Evolutionary conservation across 2,797 vertebrate genomes (phyloP).

Genomic region (Tympanoctomys barrerae): DNA sequence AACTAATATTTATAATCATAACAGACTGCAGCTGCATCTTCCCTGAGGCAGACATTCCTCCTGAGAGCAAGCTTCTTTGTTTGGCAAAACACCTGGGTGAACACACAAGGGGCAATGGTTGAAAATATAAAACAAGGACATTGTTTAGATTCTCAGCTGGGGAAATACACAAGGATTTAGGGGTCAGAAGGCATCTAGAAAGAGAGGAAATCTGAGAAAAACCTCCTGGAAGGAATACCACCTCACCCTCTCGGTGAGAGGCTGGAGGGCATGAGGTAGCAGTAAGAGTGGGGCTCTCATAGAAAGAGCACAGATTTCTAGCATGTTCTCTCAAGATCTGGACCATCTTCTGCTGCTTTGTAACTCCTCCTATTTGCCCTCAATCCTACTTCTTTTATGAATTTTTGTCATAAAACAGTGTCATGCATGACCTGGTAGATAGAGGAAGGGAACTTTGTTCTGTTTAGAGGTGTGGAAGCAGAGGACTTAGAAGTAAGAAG

Average conservation of each 20-base stretch:
- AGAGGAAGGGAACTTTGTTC: neutral
- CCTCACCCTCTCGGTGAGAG: neutral
- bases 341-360: neutral
- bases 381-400: neutral
- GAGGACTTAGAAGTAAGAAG: neutral
- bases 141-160: neutral
- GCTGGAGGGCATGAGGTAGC: neutral
- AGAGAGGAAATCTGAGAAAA: neutral
- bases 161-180: neutral
- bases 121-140: slow-evolving; percentile 54
- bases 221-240: neutral
- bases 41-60: slow-evolving; percentile 64
- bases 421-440: neutral
- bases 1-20: slow-evolving; percentile 65
- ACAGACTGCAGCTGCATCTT: slow-evolving; percentile 51
- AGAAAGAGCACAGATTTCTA: neutral
- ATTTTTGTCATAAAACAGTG: neutral
- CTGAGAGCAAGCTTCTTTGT: slow-evolving; percentile 57
- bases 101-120: slow-evolving; percentile 52
- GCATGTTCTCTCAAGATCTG: neutral
- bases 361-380: neutral
- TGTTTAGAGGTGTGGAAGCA: neutral
- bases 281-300: neutral
- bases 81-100: slow-evolving; percentile 61
- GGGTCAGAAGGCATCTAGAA: neutral